phyloP scores from a whole-genome alignment of 2,888 invertebrate species.

The Conchocele bisecta region DNA sequence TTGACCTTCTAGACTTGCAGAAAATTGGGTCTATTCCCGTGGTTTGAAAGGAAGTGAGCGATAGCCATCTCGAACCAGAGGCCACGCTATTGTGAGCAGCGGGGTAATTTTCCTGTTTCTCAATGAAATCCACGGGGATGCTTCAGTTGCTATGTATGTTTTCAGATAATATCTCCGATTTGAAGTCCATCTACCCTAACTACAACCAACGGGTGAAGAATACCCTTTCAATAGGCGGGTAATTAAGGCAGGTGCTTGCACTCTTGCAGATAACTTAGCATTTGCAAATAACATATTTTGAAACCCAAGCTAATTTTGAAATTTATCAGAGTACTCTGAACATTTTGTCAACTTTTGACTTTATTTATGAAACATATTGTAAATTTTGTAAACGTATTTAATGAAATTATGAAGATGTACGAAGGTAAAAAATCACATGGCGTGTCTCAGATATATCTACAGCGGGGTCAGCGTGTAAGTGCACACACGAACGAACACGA shows the following conservation, averaged over 20 bases:
- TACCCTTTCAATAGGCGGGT: slow-evolving; percentile 20
- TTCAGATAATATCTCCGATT: slow-evolving; percentile 51
- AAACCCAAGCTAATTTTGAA: no score
- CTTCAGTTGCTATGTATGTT: slow-evolving; percentile 59
- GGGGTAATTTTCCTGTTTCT: slow-evolving; percentile 58
- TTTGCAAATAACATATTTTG: no score
- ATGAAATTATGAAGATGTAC: no score
- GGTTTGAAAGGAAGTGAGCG: slow-evolving; percentile 56
- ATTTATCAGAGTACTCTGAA: no score
- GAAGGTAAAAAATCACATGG: no score
- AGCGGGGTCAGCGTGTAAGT: no score
- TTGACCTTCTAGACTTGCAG: slow-evolving; percentile 51
- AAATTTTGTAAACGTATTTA: no score
- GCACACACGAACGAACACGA: no score
- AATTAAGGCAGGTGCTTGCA: slow-evolving; percentile 54
- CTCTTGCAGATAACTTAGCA: slow-evolving; percentile 26
- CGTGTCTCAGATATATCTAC: no score
- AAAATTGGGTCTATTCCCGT: slow-evolving; percentile 53
- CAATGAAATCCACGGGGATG: slow-evolving; percentile 52
- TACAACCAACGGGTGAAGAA: slow-evolving; percentile 40
- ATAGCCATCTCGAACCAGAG: slow-evolving; percentile 51
- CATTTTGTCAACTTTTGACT: no score
- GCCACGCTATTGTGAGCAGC: slow-evolving; percentile 57
- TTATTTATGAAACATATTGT: no score
- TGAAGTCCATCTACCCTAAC: slow-evolving; percentile 48